Percentiles rank a stretch among this genome's conserved stretches.
Evolutionary conservation across 2,888 invertebrate genomes (phyloP).

Genomic region (Habrosyne pyritoides): DNA sequence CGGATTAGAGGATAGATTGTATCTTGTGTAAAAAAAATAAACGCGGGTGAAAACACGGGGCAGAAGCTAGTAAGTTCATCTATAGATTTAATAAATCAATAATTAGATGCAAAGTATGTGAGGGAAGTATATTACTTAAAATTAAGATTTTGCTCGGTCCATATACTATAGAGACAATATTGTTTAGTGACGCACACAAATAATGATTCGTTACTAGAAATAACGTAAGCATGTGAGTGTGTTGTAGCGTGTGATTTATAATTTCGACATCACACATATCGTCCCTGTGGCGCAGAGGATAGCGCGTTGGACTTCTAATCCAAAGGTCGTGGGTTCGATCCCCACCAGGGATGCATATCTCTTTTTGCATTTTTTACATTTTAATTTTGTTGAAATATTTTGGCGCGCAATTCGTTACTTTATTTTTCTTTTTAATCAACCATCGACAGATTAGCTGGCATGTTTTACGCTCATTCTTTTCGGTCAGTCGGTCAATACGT

Average conservation of each 20-base stretch:
- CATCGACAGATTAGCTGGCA: slow-evolving; percentile 5
- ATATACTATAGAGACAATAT: too few relatives aligned
- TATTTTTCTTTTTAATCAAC: slow-evolving; percentile 22
- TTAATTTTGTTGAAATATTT: too few relatives aligned
- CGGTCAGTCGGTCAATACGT: slow-evolving; percentile 50
- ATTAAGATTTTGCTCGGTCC: too few relatives aligned
- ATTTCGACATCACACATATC: slow-evolving; percentile 38
- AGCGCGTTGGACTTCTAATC: slow-evolving; percentile 95
- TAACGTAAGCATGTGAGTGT: slow-evolving; percentile 29
- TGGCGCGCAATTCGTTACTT: slow-evolving; percentile 18
- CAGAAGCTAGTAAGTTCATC: too few relatives aligned
- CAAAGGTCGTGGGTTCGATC: slow-evolving; percentile 94
- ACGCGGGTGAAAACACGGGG: too few relatives aligned
- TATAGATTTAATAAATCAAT: too few relatives aligned
- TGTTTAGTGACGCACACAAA: slow-evolving; percentile 14
- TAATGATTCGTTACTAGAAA: slow-evolving; percentile 9
- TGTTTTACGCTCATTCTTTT: slow-evolving; percentile 25
- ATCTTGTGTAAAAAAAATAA: too few relatives aligned
- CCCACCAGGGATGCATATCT: slow-evolving; percentile 88
- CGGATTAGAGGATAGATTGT: too few relatives aligned
- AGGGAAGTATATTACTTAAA: too few relatives aligned
- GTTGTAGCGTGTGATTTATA: slow-evolving; percentile 22
- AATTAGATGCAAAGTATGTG: too few relatives aligned
- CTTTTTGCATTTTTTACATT: slow-evolving; percentile 6
- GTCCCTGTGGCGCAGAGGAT: slow-evolving; percentile 94